phyloP scores from a whole-genome alignment of 1,140 invertebrate species.

The Orussus abietinus region DNA sequence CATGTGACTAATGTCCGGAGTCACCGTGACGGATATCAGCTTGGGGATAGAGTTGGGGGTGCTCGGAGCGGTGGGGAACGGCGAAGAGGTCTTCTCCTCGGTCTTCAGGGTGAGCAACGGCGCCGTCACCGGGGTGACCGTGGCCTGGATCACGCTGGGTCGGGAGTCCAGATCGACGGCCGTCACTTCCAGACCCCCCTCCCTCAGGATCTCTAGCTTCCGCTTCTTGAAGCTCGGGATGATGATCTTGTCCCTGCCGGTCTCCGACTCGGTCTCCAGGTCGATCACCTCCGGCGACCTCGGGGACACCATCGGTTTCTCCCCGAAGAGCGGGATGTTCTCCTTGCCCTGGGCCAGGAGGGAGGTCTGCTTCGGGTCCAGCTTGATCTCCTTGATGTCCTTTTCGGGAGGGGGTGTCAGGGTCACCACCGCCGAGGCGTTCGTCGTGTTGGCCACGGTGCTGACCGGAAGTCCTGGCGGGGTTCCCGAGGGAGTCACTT shows the following conservation, averaged over 20 bases:
- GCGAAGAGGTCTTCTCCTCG: slow-evolving; percentile 28
- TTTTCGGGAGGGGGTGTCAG: slow-evolving; percentile 46
- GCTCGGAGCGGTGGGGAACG: slow-evolving; percentile 14
- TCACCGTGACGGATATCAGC: slow-evolving; percentile 55
- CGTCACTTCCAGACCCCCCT: slow-evolving; percentile 69
- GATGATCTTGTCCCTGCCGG: slow-evolving; percentile 42
- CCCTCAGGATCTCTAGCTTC: slow-evolving; percentile 69
- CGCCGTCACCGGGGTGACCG: slow-evolving; percentile 33
- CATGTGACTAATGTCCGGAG: slow-evolving; percentile 54
- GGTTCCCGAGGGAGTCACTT: slow-evolving; percentile 36
- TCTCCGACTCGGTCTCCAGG: slow-evolving; percentile 52
- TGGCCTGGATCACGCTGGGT: slow-evolving; percentile 38
- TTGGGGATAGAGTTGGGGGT: slow-evolving; percentile 36
- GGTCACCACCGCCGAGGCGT: slow-evolving; percentile 44
- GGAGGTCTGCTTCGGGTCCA: slow-evolving; percentile 42
- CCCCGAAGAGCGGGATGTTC: slow-evolving; percentile 53
- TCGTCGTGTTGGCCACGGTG: slow-evolving; percentile 40
- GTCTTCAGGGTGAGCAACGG: slow-evolving; percentile 29
- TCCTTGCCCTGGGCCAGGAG: slow-evolving; percentile 56
- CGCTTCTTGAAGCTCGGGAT: slow-evolving; percentile 61
- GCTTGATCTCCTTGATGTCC: slow-evolving; percentile 46
- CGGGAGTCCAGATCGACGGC: slow-evolving; percentile 51
- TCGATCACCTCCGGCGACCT: slow-evolving; percentile 65
- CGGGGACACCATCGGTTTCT: slow-evolving; percentile 46
- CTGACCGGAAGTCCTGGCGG: slow-evolving; percentile 35